Evolutionary conservation across 2,888 invertebrate genomes (phyloP).

Genomic region (Amphipoea lucens): DNA sequence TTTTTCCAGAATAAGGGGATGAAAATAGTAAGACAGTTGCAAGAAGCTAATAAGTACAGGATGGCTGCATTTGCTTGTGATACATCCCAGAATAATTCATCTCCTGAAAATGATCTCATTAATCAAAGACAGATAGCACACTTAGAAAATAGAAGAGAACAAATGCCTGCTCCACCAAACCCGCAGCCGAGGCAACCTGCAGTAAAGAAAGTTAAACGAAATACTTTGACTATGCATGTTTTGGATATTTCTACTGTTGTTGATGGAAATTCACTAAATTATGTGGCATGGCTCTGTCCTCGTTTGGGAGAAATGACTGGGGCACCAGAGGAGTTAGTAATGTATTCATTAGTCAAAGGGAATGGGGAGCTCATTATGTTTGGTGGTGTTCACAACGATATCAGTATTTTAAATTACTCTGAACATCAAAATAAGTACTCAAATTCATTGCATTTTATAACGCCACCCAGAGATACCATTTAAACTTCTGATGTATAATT

Average conservation of each 20-base stretch:
- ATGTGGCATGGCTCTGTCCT: conserved; percentile 92
- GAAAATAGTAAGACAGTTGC: conserved; percentile 87
- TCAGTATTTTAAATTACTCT: conserved; percentile 90
- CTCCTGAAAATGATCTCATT: conserved; percentile 86
- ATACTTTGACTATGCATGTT: conserved; percentile 95
- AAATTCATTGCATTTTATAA: conserved; percentile 94
- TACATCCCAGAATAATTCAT: conserved; percentile 75
- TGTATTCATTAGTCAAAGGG: conserved; percentile 96
- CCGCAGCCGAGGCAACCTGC: conserved; percentile 83
- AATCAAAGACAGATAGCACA: conserved; percentile 88
- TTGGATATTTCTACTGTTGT: conserved; percentile 95
- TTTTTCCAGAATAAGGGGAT: conserved; percentile 87
- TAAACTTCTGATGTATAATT: conserved; percentile 74
- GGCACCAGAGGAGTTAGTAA: conserved; percentile 96
- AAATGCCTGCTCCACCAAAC: conserved; percentile 78
- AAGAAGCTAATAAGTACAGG: conserved; percentile 88
- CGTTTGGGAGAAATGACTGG: conserved; percentile 92
- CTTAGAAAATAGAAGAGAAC: conserved; percentile 83
- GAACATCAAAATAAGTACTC: conserved; percentile 93
- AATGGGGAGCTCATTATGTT: conserved; percentile 98
- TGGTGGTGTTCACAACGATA: conserved; percentile 97
- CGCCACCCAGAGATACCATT: conserved; percentile 93
- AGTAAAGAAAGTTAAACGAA: conserved; percentile 91
- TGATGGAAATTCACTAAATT: conserved; percentile 91
- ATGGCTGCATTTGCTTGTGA: conserved; percentile 90